Conservation (phyloP, 2,888 invertebrate genomes). For the Chymomyza procnemis region DNA sequence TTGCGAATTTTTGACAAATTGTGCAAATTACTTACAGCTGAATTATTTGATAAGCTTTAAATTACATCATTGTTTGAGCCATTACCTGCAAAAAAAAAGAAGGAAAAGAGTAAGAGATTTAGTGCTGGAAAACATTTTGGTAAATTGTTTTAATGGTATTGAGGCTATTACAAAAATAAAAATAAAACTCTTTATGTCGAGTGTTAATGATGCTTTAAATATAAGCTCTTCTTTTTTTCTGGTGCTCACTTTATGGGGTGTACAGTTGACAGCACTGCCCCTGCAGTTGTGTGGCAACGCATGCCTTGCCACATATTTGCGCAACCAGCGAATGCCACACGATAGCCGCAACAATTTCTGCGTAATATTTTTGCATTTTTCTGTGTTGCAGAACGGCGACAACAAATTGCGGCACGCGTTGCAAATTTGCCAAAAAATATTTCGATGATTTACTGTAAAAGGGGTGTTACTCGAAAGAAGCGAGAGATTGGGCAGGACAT, state of each 20-base stretch:
- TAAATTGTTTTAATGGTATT: no score
- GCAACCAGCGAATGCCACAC: not conserved
- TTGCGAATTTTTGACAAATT: conserved; percentile 37
- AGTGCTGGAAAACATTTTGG: not conserved
- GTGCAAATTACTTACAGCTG: conserved; percentile 41
- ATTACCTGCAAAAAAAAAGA: conserved; percentile 45
- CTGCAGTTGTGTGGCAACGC: not conserved
- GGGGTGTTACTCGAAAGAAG: not conserved
- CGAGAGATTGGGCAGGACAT: not conserved
- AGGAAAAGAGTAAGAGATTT: conserved; percentile 12
- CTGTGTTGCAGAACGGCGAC: not conserved
- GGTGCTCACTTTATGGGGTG: not conserved
- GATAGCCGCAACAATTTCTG: not conserved
- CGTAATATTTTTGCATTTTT: not conserved
- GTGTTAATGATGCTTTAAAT: not conserved
- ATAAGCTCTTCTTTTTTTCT: not conserved
- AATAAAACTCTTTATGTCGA: not conserved
- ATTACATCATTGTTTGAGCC: conserved; percentile 7
- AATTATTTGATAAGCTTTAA: conserved; percentile 28
- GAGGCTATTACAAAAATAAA: no score
- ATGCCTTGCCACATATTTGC: not conserved
- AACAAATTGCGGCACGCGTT: conserved; percentile 1
- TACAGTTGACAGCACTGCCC: not conserved
- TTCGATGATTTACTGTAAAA: conserved; percentile 27
- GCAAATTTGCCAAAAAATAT: conserved; percentile 12